Evolutionary conservation across 1,140 invertebrate species (phyloP), one percentile per base, ranked within the genome.

Genomic region (Polypedilum pembai): DNA sequence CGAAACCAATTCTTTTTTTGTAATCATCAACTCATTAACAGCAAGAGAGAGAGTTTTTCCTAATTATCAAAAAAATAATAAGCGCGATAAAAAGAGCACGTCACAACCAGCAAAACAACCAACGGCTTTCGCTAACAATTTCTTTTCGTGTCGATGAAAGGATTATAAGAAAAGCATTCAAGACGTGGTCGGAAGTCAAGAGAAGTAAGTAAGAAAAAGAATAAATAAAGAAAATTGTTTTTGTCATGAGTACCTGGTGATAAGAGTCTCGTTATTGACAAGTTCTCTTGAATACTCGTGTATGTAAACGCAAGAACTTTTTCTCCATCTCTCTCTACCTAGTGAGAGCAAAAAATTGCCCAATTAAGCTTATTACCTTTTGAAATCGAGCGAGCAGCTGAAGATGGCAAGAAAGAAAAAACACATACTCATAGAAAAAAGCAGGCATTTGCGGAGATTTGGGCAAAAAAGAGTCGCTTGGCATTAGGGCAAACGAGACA

Each of bases 111-210:
- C 45, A 56, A 56, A 56, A 56, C 45, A 56, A 33, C 24, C 24
- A 12, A 15, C 45, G 1, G 15, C n/a, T 12, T 56, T 56, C 45
- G n/a, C 24, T 56, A 56, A 15, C 45, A 56, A 56, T 12, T 15
- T 33, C 24, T 33, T 33, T 56, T 56, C 45, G 45, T 56, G 45
- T 56, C 45, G 45, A 69, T 69, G 65, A 69, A 69, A 10, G 65
- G 65, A 69, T 69, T 69, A 69, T 69, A 69, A 69, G 65, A 69
- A 69, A 69, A 69, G 17, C 65, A 18, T 69, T 69, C 65, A 69
- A 69, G 18, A 69, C 65, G 65, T 69, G 65, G 65, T 69, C 65
- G 65, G 65, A 69, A 69, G 65, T 69, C 17, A 69, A 69, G 20
- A 69, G 65, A 69, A 69, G 65, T 69, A 21, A 69, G 65, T 69